Conservation (phyloP, 2,797 vertebrate genomes). For the Rhincodon typus region DNA sequence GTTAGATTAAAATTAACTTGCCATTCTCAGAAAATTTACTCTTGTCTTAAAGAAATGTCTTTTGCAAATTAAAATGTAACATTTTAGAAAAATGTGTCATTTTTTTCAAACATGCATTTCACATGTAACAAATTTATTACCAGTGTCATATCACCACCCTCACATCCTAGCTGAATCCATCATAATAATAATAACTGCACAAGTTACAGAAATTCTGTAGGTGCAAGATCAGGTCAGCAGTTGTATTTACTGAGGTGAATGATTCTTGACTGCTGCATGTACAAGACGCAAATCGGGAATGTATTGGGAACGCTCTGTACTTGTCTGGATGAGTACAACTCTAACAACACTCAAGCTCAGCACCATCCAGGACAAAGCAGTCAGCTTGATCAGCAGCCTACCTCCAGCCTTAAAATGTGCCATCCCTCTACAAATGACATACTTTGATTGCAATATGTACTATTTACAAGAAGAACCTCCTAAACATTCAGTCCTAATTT, state of each 20-base stretch:
- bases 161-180: too few species aligned
- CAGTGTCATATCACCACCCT: neutral
- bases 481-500: neutral
- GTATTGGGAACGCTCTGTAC: neutral
- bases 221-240: neutral
- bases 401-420: neutral
- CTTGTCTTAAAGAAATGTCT: constrained; percentile 9
- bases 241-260: neutral
- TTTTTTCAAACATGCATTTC: neutral
- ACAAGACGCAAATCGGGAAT: neutral
- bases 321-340: neutral
- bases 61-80: constrained; percentile 30
- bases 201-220: neutral
- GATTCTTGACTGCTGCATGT: neutral
- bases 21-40: constrained; percentile 25
- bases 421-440: neutral
- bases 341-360: neutral
- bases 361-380: neutral
- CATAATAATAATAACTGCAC: neutral
- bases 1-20: constrained; percentile 1
- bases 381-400: neutral
- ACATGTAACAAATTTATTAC: neutral
- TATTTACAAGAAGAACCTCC: neutral
- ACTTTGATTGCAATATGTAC: neutral
- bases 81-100: neutral